Evolutionary conservation across 2,888 invertebrate species (phyloP).

Genomic region (Pammene aurita): DNA sequence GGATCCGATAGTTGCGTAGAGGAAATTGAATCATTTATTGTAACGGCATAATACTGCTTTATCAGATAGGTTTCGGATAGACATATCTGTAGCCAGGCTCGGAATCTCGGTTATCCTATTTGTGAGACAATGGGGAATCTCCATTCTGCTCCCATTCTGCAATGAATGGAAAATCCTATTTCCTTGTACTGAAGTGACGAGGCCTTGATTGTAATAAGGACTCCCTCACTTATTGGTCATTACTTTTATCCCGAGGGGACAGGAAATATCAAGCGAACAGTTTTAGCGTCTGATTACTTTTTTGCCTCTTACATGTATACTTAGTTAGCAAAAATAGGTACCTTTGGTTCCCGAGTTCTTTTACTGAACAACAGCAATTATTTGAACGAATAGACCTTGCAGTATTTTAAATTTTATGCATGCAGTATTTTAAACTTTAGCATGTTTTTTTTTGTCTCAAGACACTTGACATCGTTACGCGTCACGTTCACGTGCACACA

Average conservation of each 20-base stretch:
- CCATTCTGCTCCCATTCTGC: constrained; percentile 37
- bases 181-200: constrained; percentile 36
- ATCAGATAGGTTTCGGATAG: constrained; percentile 71
- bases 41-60: constrained; percentile 76
- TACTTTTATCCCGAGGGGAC: constrained; percentile 24
- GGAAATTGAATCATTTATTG: constrained; percentile 83
- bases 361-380: too few relatives aligned
- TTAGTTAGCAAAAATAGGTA: background rate
- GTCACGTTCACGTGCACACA: too few relatives aligned
- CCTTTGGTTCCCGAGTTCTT: too few relatives aligned
- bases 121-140: constrained; percentile 41
- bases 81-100: constrained; percentile 37
- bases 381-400: too few relatives aligned
- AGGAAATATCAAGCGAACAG: constrained; percentile 6
- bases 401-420: too few relatives aligned
- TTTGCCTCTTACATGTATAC: background rate
- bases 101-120: constrained; percentile 38
- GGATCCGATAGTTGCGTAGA: constrained; percentile 79
- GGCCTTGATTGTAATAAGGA: constrained; percentile 40
- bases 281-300: background rate
- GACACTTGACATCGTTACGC: too few relatives aligned
- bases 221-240: constrained; percentile 39
- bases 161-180: constrained; percentile 38
- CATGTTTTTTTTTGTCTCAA: too few relatives aligned
- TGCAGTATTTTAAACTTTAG: too few relatives aligned